Evolutionary conservation across 1,140 invertebrate species (phyloP), one percentile per base, ranked within the genome.

Genomic region (Sminthurinus signatus): DNA sequence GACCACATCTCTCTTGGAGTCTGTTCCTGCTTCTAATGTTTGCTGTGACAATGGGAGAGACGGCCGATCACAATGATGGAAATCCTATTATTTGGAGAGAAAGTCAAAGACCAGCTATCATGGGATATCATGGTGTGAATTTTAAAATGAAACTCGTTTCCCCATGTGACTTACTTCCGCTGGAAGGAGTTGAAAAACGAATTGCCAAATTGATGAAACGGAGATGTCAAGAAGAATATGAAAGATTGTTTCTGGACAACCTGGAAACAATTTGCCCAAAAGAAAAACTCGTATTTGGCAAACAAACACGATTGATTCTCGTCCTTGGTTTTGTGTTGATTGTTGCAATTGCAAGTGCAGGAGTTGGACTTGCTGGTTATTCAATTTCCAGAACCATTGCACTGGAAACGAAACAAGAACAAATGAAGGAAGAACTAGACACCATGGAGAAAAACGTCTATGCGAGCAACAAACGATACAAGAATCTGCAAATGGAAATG

Each of bases 191-290:
- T 1, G 57, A 60, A 50, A 19, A 19, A 14, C 25, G 17, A 12
- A 12, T 60, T 0, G 27, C 25, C 1, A 54, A 52, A 0, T 1
- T n/a, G 1, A 51, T 61, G n/a, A 36, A 21, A 1, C 28, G 19
- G 12, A 15, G 55, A 31, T 62, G 52, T 29, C 15, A 55, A 0
- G 23, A 51, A 1, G 1, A 25, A 0, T 61, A 61, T 19, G 1
- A 61, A n/a, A 39, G 17, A 1, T 25, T 52, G 1, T 52, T 39
- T 51, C 1, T 39, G n/a, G 23, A 23, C n/a, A 32, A 61, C 1
- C 19, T 61, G 17, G 48, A 52, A n/a, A 51, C 31, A 39, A 52
- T 61, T 8, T 61, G 46, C n/a, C 60, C 60, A 0, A 5, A 51
- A 39, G 10, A 2, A 1, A 14, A 28, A 2, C 28, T 43, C 14